These are phyloP conservation scores for Craniophora ligustri DNA, from an alignment of 2,888 invertebrate species.

Conservation along the genomic window DNA sequence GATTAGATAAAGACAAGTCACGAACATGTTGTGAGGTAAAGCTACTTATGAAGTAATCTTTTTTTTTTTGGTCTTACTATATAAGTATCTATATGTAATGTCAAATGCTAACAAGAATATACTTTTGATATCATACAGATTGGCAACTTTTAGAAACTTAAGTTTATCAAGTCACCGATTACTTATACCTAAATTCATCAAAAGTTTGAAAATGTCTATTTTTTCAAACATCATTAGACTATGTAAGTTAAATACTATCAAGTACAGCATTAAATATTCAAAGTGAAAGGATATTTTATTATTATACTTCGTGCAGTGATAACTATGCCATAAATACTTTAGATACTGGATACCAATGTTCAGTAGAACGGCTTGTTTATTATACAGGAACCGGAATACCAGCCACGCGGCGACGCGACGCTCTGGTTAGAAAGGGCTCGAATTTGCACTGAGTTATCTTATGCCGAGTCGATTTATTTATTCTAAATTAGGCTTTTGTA, in stretches of 20 bases:
- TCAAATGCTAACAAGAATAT: neutral
- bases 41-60: slow-evolving; percentile 9
- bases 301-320: slow-evolving; percentile 8
- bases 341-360: slow-evolving; percentile 10
- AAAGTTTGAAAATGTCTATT: too few relatives aligned
- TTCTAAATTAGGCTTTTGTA: neutral
- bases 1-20: slow-evolving; percentile 29
- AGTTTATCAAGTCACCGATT: neutral
- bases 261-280: slow-evolving; percentile 3
- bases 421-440: slow-evolving; percentile 38
- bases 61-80: slow-evolving; percentile 2
- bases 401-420: too few relatives aligned
- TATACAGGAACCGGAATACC: slow-evolving; percentile 40
- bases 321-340: slow-evolving; percentile 27
- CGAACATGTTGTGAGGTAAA: slow-evolving; percentile 22
- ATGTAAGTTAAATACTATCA: neutral
- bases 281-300: slow-evolving; percentile 42
- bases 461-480: neutral
- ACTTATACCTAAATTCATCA: neutral
- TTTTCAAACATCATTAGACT: neutral
- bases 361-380: slow-evolving; percentile 26
- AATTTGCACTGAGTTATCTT: slow-evolving; percentile 12
- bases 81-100: neutral
- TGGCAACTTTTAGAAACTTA: neutral
- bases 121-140: neutral